phyloP scores from a whole-genome alignment of 2,797 vertebrate species.

The Strix occidentalis region DNA sequence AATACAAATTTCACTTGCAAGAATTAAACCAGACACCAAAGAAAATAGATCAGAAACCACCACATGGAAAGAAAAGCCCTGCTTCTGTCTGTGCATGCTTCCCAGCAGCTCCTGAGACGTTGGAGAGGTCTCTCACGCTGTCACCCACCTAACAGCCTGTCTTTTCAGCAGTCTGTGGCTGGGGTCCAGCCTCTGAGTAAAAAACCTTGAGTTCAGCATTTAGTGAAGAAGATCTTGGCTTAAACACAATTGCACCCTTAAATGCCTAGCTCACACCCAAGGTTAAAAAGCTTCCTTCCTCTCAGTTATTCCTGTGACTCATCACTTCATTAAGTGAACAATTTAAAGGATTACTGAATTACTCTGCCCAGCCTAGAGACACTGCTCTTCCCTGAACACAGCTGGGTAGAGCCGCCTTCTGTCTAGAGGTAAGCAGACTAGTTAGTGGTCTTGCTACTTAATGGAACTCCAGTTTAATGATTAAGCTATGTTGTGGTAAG shows the following conservation, averaged over 20 bases:
- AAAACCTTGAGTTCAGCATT: not conserved
- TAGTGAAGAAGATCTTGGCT: not conserved
- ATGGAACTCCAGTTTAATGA: not conserved
- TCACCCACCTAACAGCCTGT: not conserved
- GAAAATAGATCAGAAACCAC: not conserved
- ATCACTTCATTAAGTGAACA: no score
- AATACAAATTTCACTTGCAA: not conserved
- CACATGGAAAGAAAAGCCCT: not conserved
- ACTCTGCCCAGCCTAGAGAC: no score
- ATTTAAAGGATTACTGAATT: no score
- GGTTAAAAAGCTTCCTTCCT: no score
- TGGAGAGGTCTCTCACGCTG: not conserved
- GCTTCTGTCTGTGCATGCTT: not conserved
- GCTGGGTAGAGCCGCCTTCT: no score
- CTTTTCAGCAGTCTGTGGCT: not conserved
- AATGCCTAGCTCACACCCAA: not conserved
- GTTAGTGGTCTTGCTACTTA: no score
- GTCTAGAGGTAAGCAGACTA: no score
- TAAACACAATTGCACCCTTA: not conserved
- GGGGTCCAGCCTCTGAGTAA: not conserved
- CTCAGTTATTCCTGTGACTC: no score
- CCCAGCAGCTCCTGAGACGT: not conserved
- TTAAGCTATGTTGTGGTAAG: not conserved
- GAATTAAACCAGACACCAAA: not conserved
- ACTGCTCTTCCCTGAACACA: no score